Evolutionary conservation across 64 coral and sea anemone species (phyloP).

Genomic region (Dendrophyllia cribrosa): DNA sequence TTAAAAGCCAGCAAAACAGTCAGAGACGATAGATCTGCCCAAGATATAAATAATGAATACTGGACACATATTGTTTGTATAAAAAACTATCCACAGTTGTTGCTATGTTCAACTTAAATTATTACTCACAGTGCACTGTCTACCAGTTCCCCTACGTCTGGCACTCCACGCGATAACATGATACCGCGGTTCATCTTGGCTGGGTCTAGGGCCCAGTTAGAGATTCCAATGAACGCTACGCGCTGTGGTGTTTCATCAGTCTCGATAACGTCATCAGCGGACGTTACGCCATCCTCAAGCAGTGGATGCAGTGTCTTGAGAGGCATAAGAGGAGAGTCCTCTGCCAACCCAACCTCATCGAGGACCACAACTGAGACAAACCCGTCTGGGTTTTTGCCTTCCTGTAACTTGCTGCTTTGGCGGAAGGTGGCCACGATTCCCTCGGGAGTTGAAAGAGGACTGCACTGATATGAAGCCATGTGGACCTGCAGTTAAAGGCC

Average conservation of each 20-base stretch:
- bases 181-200: constrained; percentile 95
- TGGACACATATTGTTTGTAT: too few species aligned
- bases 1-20: too few species aligned
- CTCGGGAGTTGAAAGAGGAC: constrained; percentile 89
- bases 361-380: constrained; percentile 89
- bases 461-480: constrained; percentile 91
- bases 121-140: constrained; percentile 78
- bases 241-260: constrained; percentile 67
- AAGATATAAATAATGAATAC: too few species aligned
- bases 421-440: constrained; percentile 89
- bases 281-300: constrained; percentile 78
- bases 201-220: constrained; percentile 90
- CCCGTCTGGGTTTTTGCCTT: constrained; percentile 64
- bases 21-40: too few species aligned
- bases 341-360: constrained; percentile 85
- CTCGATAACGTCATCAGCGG: constrained; percentile 79
- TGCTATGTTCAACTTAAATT: background rate
- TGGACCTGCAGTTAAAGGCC: constrained; percentile 63
- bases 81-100: too few species aligned
- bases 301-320: constrained; percentile 85
- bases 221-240: constrained; percentile 87
- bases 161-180: constrained; percentile 80
- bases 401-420: constrained; percentile 83
- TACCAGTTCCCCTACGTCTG: constrained; percentile 39
- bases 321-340: constrained; percentile 89